Evolutionary conservation across 1,140 invertebrate genomes (phyloP), one percentile per base, ranked within the genome.

Genomic region (Acarapis woodi): DNA sequence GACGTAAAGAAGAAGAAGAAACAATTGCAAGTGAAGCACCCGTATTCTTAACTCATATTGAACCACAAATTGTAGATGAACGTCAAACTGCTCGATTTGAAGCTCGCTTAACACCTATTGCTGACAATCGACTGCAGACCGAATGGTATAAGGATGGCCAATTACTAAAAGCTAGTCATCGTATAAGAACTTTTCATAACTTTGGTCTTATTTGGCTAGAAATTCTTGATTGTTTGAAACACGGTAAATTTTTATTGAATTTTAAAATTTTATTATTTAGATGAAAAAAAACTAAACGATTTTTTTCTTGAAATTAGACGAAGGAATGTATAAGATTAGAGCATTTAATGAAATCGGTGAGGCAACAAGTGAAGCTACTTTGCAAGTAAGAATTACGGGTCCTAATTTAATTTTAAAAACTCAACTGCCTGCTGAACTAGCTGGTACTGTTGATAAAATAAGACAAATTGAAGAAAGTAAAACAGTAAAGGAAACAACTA

Each of bases 91-190:
- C 80, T 41, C 87, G 93, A 59, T 65, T 97, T 49, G 85, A 97
- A 60, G 83, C 82, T n/a, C 85, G 80, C 3, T 56, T 97, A 4
- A 78, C 80, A 6, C 85, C 83, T 1, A 76, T 83, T 0, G 87
- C 83, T 52, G 85, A 94, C 58, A 75, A 79, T 3, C 82, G 77
- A 1, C 80, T 93, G 75, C 68, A 71, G 40, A 77, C 93, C 18
- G 82, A 90, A 59, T 93, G 85, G 85, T 87, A 67, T 54, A 71
- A 75, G 51, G 80, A 93, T 58, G 83, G 82, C 37, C 64, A 66
- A 48, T 79, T 82, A 2, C 69, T 93, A 45, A 70, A 73, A 46
- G 15, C 35, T 49, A 67, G 65, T 34, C 80, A 76, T 49, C 54
- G 66, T n/a, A 66, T 64, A 49, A 57, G 57, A 34, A 62, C 63